These are phyloP conservation scores for Leptinotarsa tumamoca DNA, from an alignment of 2,888 invertebrate genomes.

Conservation along the genomic window DNA sequence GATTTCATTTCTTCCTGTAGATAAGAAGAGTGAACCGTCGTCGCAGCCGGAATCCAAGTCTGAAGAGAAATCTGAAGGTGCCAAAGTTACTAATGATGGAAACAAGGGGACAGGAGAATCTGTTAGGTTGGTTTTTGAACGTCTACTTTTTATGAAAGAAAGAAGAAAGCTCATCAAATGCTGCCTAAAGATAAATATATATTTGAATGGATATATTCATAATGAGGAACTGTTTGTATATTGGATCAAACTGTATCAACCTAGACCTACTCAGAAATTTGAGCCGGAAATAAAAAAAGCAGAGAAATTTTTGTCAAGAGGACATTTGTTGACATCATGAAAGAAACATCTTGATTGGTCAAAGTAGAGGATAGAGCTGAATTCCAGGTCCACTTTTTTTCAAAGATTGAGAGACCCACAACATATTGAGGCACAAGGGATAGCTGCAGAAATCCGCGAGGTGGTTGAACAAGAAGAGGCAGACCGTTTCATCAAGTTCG, in stretches of 20 bases:
- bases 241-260: background rate
- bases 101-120: constrained; percentile 46
- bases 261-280: background rate
- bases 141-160: constrained; percentile 30
- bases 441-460: background rate
- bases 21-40: constrained; percentile 53
- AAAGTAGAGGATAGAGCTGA: background rate
- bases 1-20: constrained; percentile 60
- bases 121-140: constrained; percentile 56
- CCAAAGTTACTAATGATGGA: constrained; percentile 43
- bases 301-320: background rate
- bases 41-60: constrained; percentile 33
- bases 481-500: constrained; percentile 9
- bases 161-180: constrained; percentile 44
- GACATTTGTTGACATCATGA: background rate
- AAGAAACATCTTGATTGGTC: background rate
- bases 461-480: background rate
- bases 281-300: background rate
- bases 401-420: background rate
- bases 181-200: constrained; percentile 38
- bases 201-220: constrained; percentile 25
- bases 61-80: constrained; percentile 40
- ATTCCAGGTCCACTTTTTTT: background rate
- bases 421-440: background rate
- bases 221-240: constrained; percentile 12